Evolutionary conservation across 1,140 invertebrate species (phyloP), one percentile per base, ranked within the genome.

Genomic region (Diorhabda elongata): DNA sequence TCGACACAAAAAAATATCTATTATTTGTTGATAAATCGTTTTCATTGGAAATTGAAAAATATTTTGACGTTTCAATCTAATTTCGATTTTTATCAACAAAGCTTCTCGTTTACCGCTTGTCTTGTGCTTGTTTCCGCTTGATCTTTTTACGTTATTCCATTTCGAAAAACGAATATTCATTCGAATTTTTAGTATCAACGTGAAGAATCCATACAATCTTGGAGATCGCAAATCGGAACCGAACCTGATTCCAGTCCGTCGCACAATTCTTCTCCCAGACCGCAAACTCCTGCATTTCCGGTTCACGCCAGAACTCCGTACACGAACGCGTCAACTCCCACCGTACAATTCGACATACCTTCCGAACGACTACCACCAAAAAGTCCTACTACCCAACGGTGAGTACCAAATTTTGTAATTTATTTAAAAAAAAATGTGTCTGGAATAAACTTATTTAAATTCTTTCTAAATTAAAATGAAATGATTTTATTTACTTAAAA

Each of bases 271-370:
- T 84, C 76, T 75, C 82, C 81, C 81, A 86, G 94, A 67, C 92
- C 93, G 41, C 90, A 93, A 79, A 96, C 94, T 3, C 94, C 94
- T 26, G 91, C 91, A 58, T 97, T 96, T 83, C 94, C 94, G 47
- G 92, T 94, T 41, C 90, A 92, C 74, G 92, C 94, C 43, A 87
- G 92, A 71, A 96, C 94, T 2, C 93, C 94, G 2, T 95, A 95
- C 84, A 71, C 71, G 9, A 90, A 87, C 77, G 83, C 84, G 63
- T 84, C 84, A 44, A 85, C 87, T 67, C 86, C 88, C 44, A 87
- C 87, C 69, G 82, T 87, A 71, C 84, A 86, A 71, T 85, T 85
- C 71, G 83, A 82, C 77, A 79, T 80, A 73, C 84, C 83, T 75
- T 86, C 83, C 78, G 87, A 83, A 81, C 85, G 82, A 78, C 83